Evolutionary conservation across 2,113 vertebrate species (phyloP).

Genomic region (Phainopepla nitens): DNA sequence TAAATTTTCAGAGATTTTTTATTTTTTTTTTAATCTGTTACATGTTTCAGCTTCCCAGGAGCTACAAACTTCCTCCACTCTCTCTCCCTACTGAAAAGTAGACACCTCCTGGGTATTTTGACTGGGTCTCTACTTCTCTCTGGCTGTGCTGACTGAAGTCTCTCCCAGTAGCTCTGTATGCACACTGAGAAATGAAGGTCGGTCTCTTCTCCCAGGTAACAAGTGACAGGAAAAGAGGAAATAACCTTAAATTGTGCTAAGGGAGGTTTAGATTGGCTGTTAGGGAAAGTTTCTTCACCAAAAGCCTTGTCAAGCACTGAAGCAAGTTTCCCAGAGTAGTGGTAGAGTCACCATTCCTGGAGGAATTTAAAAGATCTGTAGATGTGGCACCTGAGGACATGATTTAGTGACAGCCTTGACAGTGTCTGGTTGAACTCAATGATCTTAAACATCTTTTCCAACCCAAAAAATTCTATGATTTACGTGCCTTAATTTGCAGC

Average conservation of each 20-base stretch:
- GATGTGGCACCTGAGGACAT: neutral
- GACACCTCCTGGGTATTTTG: neutral
- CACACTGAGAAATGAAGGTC: neutral
- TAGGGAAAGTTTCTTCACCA: neutral
- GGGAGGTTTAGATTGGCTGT: fast-evolving
- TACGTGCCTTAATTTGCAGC: neutral
- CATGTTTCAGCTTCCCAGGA: neutral
- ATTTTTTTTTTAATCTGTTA: neutral
- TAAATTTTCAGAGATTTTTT: neutral
- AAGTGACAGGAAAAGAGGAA: neutral
- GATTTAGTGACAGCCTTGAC: neutral
- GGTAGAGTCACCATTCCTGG: neutral
- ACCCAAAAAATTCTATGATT: fast-evolving
- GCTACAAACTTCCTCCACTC: neutral
- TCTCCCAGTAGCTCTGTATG: neutral
- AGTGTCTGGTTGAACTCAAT: neutral
- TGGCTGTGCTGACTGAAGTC: neutral
- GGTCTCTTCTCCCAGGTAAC: neutral
- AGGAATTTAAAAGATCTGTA: neutral
- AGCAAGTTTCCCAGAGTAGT: neutral
- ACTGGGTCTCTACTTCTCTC: neutral
- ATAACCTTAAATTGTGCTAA: neutral
- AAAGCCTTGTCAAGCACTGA: neutral
- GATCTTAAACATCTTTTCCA: neutral
- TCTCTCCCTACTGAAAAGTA: neutral